Percentiles rank a stretch among this genome's conserved stretches.
phyloP scores from a whole-genome alignment of 2,113 vertebrate species.

The Sceloporus undulatus region DNA sequence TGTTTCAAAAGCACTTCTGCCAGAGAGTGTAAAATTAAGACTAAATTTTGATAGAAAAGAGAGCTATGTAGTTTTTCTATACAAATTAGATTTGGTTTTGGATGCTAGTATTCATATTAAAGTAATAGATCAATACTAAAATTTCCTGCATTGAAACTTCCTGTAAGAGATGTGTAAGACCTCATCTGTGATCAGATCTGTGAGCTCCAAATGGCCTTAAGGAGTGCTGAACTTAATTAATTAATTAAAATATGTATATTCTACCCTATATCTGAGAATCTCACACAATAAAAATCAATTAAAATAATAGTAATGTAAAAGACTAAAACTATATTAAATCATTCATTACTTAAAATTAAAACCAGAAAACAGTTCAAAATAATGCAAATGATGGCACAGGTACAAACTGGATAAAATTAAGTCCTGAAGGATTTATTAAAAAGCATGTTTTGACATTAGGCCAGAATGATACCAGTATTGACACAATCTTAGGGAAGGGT shows the following conservation, averaged over 20 bases:
- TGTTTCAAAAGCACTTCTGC: conserved; percentile 57
- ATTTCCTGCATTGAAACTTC: not conserved
- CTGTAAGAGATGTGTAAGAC: not conserved
- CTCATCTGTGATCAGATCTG: not conserved
- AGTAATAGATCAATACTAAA: not conserved
- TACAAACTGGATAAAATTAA: too few species aligned
- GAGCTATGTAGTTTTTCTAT: conserved; percentile 3
- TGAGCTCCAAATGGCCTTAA: not conserved
- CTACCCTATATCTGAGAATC: too few species aligned
- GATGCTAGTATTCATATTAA: conserved; percentile 30
- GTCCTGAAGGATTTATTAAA: too few species aligned
- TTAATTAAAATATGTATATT: too few species aligned
- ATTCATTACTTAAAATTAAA: not conserved
- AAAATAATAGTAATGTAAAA: too few species aligned
- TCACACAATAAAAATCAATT: too few species aligned
- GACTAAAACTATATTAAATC: not conserved
- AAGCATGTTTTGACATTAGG: too few species aligned
- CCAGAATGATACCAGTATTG: too few species aligned
- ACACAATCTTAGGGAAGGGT: too few species aligned
- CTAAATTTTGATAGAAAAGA: conserved; percentile 42
- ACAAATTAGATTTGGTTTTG: not conserved
- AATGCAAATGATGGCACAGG: too few species aligned
- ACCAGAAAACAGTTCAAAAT: not conserved
- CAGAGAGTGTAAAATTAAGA: conserved; percentile 68
- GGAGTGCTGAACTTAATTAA: not conserved